Base-by-base conservation (phyloP, 2,888 invertebrate genomes). In the Creontiades dilutus region DNA sequence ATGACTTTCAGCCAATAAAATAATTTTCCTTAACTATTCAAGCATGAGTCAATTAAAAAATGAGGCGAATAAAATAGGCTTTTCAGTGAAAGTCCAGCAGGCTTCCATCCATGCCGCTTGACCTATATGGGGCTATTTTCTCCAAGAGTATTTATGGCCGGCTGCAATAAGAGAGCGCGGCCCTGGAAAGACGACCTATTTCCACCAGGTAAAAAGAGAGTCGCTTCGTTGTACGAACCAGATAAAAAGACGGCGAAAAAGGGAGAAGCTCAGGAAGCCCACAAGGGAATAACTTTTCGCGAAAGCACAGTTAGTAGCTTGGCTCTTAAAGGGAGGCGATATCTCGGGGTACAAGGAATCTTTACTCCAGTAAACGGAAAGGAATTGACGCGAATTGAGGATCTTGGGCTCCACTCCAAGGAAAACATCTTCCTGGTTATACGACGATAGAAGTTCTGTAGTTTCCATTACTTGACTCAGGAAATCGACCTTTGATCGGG, bases 361-460 rank as follows among this genome's bases (percentile, higher is more conserved):
- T 78, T 78, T 78, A 47, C 78, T 78, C n/a, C 78, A 46, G 47
- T 78, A 78, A 78, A 78, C 78, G 78, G 78, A 78, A 19, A 78
- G 78, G 78, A 78, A 78, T 78, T 78, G 78, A 37, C 78, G 47
- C 37, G 78, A 78, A 78, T 78, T 78, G 78, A 78, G 16, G 78
- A 47, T 47, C 46, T 78, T 11, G n/a, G 46, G 46, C n/a, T 68
- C 19, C 23, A 23, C 23, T 23, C 68, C 7, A 13, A 68, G 12
- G 68, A 27, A 68, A 68, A 68, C 23, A 68, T 68, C 68, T 68
- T 27, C 7, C 19, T 19, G 9, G 68, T 68, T 68, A 23, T 68
- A 19, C 27, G 68, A 68, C 68, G 68, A 68, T 23, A 23, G 68
- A 23, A 68, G 68, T 23, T 23, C 19, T 61, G 7, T 11, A 61